Percentiles rank a stretch among this genome's conserved stretches.
Evolutionary conservation across 2,113 vertebrate genomes (phyloP).

Genomic region (Labrus mixtus): DNA sequence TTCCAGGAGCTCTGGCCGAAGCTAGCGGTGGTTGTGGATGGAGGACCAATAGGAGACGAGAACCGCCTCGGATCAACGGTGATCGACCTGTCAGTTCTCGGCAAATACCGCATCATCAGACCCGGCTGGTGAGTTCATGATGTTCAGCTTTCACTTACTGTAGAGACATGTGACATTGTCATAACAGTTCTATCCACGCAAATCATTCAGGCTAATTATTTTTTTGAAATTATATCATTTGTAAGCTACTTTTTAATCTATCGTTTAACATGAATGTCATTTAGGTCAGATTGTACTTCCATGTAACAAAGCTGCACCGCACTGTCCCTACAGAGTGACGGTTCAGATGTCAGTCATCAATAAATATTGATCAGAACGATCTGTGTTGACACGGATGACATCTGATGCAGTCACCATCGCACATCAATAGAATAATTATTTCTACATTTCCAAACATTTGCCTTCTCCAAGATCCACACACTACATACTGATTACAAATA

Average conservation of each 20-base stretch:
- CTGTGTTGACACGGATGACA: slow-evolving; percentile 2
- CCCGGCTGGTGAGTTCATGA: slow-evolving; percentile 90
- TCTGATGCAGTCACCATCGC: neutral
- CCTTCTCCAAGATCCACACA: neutral
- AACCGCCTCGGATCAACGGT: slow-evolving; percentile 95
- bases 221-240: too few relatives aligned
- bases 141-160: neutral
- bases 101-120: slow-evolving; percentile 90
- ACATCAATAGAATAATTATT: neutral
- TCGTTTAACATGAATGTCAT: too few relatives aligned
- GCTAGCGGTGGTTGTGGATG: slow-evolving; percentile 91
- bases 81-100: slow-evolving; percentile 88
- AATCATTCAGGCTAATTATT: too few relatives aligned
- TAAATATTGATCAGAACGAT: neutral
- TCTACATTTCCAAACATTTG: neutral
- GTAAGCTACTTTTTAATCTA: too few relatives aligned
- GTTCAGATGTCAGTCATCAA: neutral
- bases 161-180: neutral
- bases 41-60: slow-evolving; percentile 88
- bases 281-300: neutral
- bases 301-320: too few relatives aligned
- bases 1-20: slow-evolving; percentile 94
- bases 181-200: too few relatives aligned
- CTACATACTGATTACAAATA: neutral
- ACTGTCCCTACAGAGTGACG: neutral